Base-by-base conservation (phyloP, 1,140 invertebrate species). In the Formica exsecta region DNA sequence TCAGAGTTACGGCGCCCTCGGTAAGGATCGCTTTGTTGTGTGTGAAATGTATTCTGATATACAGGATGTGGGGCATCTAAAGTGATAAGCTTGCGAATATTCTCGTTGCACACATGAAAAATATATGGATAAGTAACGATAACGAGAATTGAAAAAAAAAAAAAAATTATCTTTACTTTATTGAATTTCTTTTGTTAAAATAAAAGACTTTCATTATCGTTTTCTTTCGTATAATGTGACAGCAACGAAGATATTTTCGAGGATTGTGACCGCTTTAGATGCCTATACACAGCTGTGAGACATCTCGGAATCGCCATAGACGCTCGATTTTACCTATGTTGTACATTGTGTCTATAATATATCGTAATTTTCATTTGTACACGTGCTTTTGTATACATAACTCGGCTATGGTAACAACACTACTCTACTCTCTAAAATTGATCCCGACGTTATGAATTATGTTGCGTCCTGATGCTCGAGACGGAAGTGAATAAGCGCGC, bases 1-100 rank as follows among this genome's bases (percentile, higher is more conserved):
- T n/a, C 96, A 96, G 87, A 97, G 95, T 92, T 97, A 97, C 92
- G 96, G 96, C 59, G 96, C 96, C 74, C 94, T 97, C 71, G 96
- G 96, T 96, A 92, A 94, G 92, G 86, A 83, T 61, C 51, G 19
- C 32, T 61, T 32, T 29, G 2, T 13, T 70, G 70, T 71, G 62
- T 79, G 76, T 79, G 62, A 64, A 76, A 76, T 44, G 8, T 79
- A 68, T n/a, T 79, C 8, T 16, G 64, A 79, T n/a, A 22, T 22
- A 51, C 41, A 64, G 75, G 41, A 29, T 79, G 62, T 68, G 32
- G 7, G 61, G 11, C 59, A 29, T 77, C 59, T 65, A 22, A 22
- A 61, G 22, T 7, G 9, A 13, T 29, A 65, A 25, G 25, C 64
- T 25, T 7, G 57, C n/a, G 36, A 75, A 61, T 75, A 8, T 61